Conservation (phyloP, 2,888 invertebrate species). For the Lomographa bimaculata region DNA sequence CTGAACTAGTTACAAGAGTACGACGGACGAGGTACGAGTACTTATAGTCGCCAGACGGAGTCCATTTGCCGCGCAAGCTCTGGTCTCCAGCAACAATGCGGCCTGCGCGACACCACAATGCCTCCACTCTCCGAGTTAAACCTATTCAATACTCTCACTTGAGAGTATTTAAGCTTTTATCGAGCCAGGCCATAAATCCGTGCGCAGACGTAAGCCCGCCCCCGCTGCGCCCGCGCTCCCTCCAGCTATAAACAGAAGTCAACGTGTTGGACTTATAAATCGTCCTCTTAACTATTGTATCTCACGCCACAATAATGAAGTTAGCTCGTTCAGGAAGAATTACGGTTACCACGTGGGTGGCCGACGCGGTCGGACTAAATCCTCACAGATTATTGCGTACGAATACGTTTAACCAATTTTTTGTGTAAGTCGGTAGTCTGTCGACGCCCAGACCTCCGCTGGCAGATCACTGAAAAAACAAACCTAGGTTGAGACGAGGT, state of each 20-base stretch:
- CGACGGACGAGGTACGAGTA: too few species aligned
- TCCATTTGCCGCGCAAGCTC: too few species aligned
- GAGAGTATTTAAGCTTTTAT: slow-evolving; percentile 82
- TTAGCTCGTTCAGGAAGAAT: slow-evolving; percentile 82
- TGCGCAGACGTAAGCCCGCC: slow-evolving; percentile 77
- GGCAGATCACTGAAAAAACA: slow-evolving; percentile 76
- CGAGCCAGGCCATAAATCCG: slow-evolving; percentile 78
- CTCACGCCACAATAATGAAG: slow-evolving; percentile 83
- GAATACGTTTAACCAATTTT: slow-evolving; percentile 69
- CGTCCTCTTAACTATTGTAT: slow-evolving; percentile 83
- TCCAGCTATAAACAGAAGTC: slow-evolving; percentile 82
- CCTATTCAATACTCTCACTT: slow-evolving; percentile 73
- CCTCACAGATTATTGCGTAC: slow-evolving; percentile 75
- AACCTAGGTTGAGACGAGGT: slow-evolving; percentile 46
- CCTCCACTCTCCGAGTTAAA: slow-evolving; percentile 41
- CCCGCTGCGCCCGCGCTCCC: slow-evolving; percentile 67
- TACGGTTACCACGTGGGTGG: slow-evolving; percentile 81
- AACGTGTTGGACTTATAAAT: slow-evolving; percentile 83
- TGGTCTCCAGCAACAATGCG: slow-evolving; percentile 8
- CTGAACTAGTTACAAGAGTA: too few species aligned
- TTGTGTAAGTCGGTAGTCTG: slow-evolving; percentile 62
- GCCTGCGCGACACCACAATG: slow-evolving; percentile 21
- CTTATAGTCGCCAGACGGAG: too few species aligned
- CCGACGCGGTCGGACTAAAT: slow-evolving; percentile 67
- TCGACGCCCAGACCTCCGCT: slow-evolving; percentile 63